Conservation (phyloP, 2,113 vertebrate genomes). For the Pterocles orientalis region DNA sequence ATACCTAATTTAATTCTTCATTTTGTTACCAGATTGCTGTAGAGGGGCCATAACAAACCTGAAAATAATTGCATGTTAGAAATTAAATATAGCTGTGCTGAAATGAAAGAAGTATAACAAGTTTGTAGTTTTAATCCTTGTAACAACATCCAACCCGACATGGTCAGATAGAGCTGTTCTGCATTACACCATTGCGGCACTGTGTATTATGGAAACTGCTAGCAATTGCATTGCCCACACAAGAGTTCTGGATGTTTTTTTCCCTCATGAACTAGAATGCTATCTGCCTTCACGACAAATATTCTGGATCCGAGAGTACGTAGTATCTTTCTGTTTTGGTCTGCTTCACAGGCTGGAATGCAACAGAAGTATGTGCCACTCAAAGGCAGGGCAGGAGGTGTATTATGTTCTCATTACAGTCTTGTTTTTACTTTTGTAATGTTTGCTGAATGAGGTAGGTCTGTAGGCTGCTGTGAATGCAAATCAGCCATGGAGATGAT, state of each 20-base stretch:
- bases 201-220: background rate
- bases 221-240: background rate
- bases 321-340: background rate
- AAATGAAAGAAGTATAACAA: background rate
- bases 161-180: background rate
- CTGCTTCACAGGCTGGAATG: background rate
- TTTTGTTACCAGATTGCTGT: background rate
- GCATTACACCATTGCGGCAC: rapidly evolving
- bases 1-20: background rate
- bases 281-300: background rate
- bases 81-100: background rate
- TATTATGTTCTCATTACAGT: background rate
- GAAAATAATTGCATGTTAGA: background rate
- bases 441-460: background rate
- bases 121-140: background rate
- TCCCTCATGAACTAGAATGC: background rate
- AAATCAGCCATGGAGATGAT: background rate
- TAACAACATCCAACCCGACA: background rate
- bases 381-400: background rate
- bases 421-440: background rate
- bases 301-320: background rate
- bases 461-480: background rate
- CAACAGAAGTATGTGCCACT: background rate
- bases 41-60: background rate
- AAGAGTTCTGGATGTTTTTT: background rate